Conservation (phyloP, 2,888 invertebrate species). For the Coenonympha arcania region DNA sequence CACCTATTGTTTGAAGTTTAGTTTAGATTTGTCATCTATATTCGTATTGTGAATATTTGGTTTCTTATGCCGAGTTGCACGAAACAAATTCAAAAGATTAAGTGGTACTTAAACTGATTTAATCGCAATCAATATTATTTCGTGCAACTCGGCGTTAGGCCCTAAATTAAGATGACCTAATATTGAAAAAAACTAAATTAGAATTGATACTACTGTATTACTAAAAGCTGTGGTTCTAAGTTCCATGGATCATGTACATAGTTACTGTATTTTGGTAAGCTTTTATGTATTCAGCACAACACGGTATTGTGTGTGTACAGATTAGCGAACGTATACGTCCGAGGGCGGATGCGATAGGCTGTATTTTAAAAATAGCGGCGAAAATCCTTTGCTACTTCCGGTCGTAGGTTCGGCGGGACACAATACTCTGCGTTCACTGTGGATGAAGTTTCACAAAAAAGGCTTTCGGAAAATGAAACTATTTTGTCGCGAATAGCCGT, state of each 20-base stretch:
- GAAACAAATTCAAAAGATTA: too few species aligned
- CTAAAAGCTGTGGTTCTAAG: not conserved
- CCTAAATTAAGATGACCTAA: too few species aligned
- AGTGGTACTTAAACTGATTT: too few species aligned
- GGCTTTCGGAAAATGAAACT: not conserved
- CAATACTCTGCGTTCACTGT: not conserved
- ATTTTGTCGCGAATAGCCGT: not conserved
- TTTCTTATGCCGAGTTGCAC: too few species aligned
- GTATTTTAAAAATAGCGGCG: not conserved
- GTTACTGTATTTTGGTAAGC: not conserved
- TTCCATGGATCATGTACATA: not conserved
- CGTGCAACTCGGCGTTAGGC: too few species aligned
- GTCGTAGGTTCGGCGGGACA: not conserved
- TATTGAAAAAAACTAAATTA: too few species aligned
- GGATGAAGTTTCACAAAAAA: not conserved
- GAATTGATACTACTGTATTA: too few species aligned
- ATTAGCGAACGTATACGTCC: not conserved
- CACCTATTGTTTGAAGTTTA: too few species aligned
- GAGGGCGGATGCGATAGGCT: not conserved
- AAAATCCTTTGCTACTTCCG: slow-evolving; percentile 4
- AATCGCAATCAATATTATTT: too few species aligned
- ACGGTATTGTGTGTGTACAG: not conserved
- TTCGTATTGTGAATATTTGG: too few species aligned
- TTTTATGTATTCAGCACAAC: not conserved
- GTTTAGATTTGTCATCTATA: too few species aligned